phyloP scores from a whole-genome alignment of 2,888 invertebrate genomes.

The Acanthoscelides obtectus region DNA sequence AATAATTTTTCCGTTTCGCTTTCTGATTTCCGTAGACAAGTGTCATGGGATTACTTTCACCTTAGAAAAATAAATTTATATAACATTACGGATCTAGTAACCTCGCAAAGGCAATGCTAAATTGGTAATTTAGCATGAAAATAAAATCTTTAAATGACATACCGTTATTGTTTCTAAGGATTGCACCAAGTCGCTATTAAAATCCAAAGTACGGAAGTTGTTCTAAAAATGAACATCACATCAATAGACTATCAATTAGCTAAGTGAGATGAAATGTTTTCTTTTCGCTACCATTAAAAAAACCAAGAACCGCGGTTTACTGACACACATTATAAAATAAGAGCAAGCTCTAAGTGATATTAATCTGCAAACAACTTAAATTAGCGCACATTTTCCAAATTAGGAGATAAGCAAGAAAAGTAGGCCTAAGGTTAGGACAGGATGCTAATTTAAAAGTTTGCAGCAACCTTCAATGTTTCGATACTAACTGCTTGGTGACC shows the following conservation, averaged over 20 bases:
- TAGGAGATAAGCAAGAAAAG: conserved; percentile 21
- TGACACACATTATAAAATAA: conserved; percentile 16
- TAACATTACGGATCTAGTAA: no score
- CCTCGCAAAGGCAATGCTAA: no score
- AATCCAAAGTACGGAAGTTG: neutral
- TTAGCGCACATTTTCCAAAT: conserved; percentile 22
- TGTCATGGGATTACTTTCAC: no score
- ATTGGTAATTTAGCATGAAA: no score
- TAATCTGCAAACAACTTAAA: conserved; percentile 31
- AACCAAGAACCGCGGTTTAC: conserved; percentile 28
- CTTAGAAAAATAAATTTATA: no score
- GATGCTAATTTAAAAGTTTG: conserved; percentile 31
- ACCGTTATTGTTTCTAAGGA: neutral
- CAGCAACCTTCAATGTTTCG: conserved; percentile 13
- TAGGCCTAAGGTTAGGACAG: conserved; percentile 34
- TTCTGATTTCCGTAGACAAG: no score
- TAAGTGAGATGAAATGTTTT: no score
- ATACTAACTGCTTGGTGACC: neutral
- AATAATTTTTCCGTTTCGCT: no score
- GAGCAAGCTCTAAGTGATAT: conserved; percentile 22
- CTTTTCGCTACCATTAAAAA: conserved; percentile 1
- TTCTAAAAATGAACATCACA: neutral
- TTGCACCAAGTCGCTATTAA: neutral
- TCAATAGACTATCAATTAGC: no score
- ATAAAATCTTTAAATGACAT: no score